These are phyloP conservation scores for Orius laevigatus DNA, from an alignment of 1,140 invertebrate species.

Conservation along the genomic window DNA sequence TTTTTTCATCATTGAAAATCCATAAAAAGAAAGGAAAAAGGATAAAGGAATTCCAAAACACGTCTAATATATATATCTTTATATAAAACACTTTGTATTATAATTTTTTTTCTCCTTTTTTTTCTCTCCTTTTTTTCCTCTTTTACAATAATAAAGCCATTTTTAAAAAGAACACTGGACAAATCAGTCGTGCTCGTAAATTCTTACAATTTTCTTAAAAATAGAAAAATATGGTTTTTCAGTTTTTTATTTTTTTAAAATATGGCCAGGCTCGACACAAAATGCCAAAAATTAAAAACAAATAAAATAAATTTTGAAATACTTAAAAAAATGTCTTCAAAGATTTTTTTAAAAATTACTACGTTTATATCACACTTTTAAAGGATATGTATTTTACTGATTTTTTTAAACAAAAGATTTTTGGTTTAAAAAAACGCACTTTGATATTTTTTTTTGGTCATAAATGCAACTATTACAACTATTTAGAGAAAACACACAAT, in stretches of 20 bases:
- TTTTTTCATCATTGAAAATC: no score
- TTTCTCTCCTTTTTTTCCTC: no score
- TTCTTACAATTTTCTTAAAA: slow-evolving; percentile 13
- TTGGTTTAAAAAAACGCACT: not conserved
- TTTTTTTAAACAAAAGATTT: not conserved
- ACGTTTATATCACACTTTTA: slow-evolving; percentile 13
- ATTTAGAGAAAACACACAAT: not conserved
- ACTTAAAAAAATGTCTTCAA: slow-evolving; percentile 1
- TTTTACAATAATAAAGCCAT: slow-evolving; percentile 16
- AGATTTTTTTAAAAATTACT: slow-evolving; percentile 7
- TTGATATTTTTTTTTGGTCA: not conserved
- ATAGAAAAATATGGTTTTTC: slow-evolving; percentile 15
- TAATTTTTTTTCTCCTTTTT: no score
- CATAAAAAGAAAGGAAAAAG: no score
- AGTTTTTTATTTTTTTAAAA: slow-evolving; percentile 3
- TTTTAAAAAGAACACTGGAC: slow-evolving; percentile 13
- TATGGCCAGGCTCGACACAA: slow-evolving; percentile 15
- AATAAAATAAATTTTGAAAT: slow-evolving; percentile 9
- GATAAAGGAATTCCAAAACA: no score
- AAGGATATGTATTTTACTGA: slow-evolving; percentile 15
- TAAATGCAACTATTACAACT: not conserved
- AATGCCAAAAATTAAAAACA: slow-evolving; percentile 13
- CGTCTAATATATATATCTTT: no score
- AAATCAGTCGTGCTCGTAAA: slow-evolving; percentile 12
- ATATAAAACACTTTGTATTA: no score